Conservation (phyloP, 2,888 invertebrate species). For the Agrochola lychnidis region DNA sequence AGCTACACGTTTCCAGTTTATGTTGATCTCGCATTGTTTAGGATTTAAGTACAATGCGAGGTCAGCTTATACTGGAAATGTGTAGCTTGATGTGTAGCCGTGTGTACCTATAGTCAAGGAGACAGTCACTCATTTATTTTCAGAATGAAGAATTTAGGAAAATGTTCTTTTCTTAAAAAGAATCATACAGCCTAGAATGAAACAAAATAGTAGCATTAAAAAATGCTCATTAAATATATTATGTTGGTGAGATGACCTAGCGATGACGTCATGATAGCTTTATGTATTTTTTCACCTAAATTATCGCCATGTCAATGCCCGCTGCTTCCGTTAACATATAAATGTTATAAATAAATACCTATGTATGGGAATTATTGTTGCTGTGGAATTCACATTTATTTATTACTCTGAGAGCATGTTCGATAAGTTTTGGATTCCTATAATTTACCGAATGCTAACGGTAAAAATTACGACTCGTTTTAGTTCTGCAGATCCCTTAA, state of each 20-base stretch:
- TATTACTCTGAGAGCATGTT: neutral
- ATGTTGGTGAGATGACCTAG: slow-evolving; percentile 2
- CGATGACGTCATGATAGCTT: slow-evolving; percentile 9
- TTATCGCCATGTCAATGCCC: slow-evolving; percentile 33
- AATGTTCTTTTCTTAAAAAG: neutral
- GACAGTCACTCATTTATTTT: neutral
- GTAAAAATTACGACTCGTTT: neutral
- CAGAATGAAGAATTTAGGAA: neutral
- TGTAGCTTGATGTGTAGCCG: too few relatives aligned
- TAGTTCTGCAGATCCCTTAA: too few relatives aligned
- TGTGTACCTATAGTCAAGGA: neutral
- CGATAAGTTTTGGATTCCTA: neutral
- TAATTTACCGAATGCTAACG: neutral
- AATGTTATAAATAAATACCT: slow-evolving; percentile 11
- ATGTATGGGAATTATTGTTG: neutral
- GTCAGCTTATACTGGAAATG: too few relatives aligned
- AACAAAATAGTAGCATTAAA: neutral
- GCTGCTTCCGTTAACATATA: slow-evolving; percentile 18
- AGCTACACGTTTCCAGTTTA: too few relatives aligned
- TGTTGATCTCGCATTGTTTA: too few relatives aligned
- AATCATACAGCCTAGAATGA: neutral
- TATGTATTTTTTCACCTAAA: slow-evolving; percentile 30
- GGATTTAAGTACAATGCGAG: too few relatives aligned
- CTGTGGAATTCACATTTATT: neutral
- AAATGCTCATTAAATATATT: neutral